phyloP scores from a whole-genome alignment of 2,113 vertebrate genomes.

The Gobio gobio region DNA sequence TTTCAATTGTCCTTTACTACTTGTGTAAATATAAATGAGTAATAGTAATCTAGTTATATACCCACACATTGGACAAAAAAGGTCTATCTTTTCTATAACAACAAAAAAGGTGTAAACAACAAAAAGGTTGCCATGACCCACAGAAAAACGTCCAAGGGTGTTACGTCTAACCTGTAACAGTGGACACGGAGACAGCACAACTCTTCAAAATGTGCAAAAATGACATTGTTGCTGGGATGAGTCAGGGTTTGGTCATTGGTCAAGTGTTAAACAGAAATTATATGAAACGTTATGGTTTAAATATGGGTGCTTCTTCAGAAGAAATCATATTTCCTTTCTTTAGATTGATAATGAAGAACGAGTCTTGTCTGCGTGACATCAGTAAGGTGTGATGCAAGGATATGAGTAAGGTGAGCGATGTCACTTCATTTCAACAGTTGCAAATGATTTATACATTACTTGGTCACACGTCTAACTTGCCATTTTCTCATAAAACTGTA shows the following conservation, averaged over 20 bases:
- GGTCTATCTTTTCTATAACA: not conserved
- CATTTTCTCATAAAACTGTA: constrained; percentile 62
- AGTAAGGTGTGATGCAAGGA: not conserved
- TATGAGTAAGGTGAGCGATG: not conserved
- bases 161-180: constrained; percentile 1
- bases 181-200: constrained; percentile 29
- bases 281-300: not conserved
- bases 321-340: not conserved
- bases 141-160: not conserved
- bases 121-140: constrained; percentile 6
- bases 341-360: not conserved
- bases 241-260: not conserved
- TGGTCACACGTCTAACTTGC: constrained; percentile 54
- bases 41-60: constrained; percentile 20
- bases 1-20: constrained; percentile 7
- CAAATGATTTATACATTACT: constrained; percentile 58
- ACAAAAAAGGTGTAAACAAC: constrained; percentile 5
- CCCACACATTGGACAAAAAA: constrained; percentile 25
- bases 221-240: not conserved
- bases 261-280: not conserved
- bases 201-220: constrained; percentile 24
- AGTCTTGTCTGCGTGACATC: not conserved
- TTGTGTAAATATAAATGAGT: constrained; percentile 27
- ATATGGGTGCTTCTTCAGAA: not conserved
- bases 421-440: constrained; percentile 23